Evolutionary conservation across 92 coral and sea anemone species (phyloP).

Genomic region (Phymanthus crucifer): DNA sequence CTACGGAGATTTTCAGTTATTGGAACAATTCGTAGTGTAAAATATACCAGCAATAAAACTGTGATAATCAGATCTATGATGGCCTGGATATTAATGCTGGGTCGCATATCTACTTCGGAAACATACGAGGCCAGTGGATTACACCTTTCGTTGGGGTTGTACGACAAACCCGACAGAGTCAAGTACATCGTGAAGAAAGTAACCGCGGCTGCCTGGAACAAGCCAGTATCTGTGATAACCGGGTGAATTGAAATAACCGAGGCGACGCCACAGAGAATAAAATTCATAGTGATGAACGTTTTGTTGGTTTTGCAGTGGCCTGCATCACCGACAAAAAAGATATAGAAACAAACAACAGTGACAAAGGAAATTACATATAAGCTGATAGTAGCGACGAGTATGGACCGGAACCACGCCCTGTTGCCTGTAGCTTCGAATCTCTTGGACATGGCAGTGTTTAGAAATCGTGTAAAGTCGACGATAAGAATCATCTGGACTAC

Average conservation of each 20-base stretch:
- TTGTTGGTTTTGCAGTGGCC: constrained; percentile 79
- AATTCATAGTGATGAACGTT: constrained; percentile 80
- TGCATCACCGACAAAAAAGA: constrained; percentile 66
- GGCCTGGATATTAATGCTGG: constrained; percentile 86
- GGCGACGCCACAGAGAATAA: constrained; percentile 80
- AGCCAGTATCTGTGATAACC: constrained; percentile 77
- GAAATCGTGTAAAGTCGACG: constrained; percentile 70
- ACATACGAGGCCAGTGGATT: constrained; percentile 92
- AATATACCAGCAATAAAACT: constrained; percentile 64
- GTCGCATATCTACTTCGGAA: constrained; percentile 95
- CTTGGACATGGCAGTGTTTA: constrained; percentile 64
- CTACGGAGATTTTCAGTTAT: constrained; percentile 52
- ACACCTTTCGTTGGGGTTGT: constrained; percentile 93
- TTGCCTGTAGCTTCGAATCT: constrained; percentile 68
- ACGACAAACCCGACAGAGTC: constrained; percentile 89
- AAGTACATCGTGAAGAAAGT: constrained; percentile 73
- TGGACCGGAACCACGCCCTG: constrained; percentile 55
- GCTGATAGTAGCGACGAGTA: constrained; percentile 48
- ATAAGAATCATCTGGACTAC: constrained; percentile 76
- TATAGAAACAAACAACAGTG: constrained; percentile 73
- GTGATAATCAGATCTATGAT: constrained; percentile 71
- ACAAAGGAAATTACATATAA: constrained; percentile 66
- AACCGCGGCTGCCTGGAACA: constrained; percentile 77
- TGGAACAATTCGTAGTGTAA: constrained; percentile 66
- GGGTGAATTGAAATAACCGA: constrained; percentile 86